Evolutionary conservation across 2,888 invertebrate species (phyloP), one percentile per base, ranked within the genome.

Genomic region (Lochmaea crataegi): DNA sequence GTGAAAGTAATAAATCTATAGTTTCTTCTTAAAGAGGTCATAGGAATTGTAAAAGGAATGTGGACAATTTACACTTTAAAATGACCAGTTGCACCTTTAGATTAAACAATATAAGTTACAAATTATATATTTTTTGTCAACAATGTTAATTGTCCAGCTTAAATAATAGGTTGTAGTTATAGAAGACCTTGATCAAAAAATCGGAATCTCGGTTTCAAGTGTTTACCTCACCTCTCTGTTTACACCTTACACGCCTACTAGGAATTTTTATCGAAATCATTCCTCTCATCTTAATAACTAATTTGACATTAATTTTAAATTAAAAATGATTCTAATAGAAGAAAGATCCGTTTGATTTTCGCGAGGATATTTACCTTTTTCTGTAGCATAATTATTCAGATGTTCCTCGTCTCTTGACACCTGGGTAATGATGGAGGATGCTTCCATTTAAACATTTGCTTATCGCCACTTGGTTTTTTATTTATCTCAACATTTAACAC

Each of bases 351-450:
- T 16, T 64, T 45, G 48, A 64, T 63, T 58, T 61, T 16, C 7
- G 18, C 38, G 26, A 68, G 57, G 56, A 83, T 85, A 85, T 85
- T 92, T 92, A 96, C 96, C 96, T 95, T 96, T 96, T 90, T 96
- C 96, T 90, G 93, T 91, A 89, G 93, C 91, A 91, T 93, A 94
- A 90, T 93, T 95, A 91, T 94, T 95, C 90, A 95, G 92, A 91
- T 94, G 94, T 90, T 96, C 96, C 92, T 96, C 96, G 93, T 97
- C 96, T 91, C 96, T 94, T 91, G 95, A 95, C 92, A 96, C 97
- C 93, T 96, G 96, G 90, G 96, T 96, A 90, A 97, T 97, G 92
- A 97, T 96, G 94, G 96, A 97, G 94, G 96, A 94, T 93, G 95
- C 96, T 96, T 97, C 97, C 97, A 96, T 96, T 93, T 90, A 91